A percentile compares a stretch with the other conserved stretches of the same genome.
Conservation (phyloP, 2,888 invertebrate genomes). For the Falcaria lacertinaria region DNA sequence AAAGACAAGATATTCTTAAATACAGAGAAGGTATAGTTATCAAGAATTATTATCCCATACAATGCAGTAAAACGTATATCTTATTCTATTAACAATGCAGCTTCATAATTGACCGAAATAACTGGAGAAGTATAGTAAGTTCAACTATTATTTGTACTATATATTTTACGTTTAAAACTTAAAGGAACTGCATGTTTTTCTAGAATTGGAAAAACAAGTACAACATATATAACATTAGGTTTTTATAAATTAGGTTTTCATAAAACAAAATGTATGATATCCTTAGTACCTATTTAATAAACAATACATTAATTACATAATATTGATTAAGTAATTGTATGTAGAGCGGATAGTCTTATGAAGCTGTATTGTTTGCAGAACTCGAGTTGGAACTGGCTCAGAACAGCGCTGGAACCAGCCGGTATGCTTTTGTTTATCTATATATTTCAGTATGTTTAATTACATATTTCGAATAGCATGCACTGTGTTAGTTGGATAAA, state of each 20-base stretch:
- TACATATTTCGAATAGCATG: too few relatives aligned
- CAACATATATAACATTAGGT: too few relatives aligned
- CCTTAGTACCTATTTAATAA: too few relatives aligned
- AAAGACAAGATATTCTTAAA: slow-evolving; percentile 74
- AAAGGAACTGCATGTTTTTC: too few relatives aligned
- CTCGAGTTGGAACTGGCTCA: slow-evolving; percentile 47
- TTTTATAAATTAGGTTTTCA: too few relatives aligned
- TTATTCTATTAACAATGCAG: slow-evolving; percentile 51
- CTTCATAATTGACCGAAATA: slow-evolving; percentile 39
- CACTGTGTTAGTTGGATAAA: too few relatives aligned
- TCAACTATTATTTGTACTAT: neutral
- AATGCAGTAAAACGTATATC: neutral
- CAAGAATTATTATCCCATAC: neutral
- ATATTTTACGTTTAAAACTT: too few relatives aligned
- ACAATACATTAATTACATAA: too few relatives aligned
- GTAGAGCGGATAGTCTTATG: slow-evolving; percentile 39
- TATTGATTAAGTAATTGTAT: too few relatives aligned
- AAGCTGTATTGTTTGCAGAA: slow-evolving; percentile 74
- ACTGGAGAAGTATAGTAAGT: neutral
- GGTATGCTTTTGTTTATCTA: slow-evolving; percentile 45
- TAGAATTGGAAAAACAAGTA: too few relatives aligned
- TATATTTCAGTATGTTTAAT: too few relatives aligned
- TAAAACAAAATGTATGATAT: too few relatives aligned
- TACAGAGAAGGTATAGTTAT: slow-evolving; percentile 60
- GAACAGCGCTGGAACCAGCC: slow-evolving; percentile 29